Evolutionary conservation across 2,888 invertebrate genomes (phyloP), one percentile per base, ranked within the genome.

Genomic region (Phyto melanocephala): DNA sequence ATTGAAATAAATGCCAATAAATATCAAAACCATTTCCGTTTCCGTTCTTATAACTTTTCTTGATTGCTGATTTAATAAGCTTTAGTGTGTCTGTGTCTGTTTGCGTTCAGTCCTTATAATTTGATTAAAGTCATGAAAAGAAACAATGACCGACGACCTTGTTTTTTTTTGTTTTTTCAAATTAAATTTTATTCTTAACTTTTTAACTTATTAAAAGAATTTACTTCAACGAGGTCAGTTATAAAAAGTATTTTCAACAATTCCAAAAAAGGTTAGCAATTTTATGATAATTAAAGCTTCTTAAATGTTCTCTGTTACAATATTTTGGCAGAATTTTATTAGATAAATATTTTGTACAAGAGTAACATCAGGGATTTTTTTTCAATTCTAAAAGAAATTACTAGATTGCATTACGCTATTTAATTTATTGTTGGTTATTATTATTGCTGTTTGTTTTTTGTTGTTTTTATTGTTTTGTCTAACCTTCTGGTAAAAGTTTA

Each of bases 401-500:
- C n/a, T n/a, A n/a, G n/a, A n/a, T n/a, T n/a, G n/a, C n/a, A n/a
- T n/a, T n/a, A n/a, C n/a, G 3, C 6, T 28, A 28, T 28, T 28
- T 28, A 28, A 28, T 28, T 65, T 45, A 13, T 60, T 52, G n/a
- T 20, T 42, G 4, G 40, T 28, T 45, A n/a, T 22, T 28, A 13
- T 60, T 70, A 15, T 35, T 40, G 17, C 45, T 45, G 11, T 5
- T 65, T 45, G 11, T 5, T 65, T 22, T 50, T 20, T 20, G 11
- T 63, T 54, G 17, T 60, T 52, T 35, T 33, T 52, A 8, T 42
- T 17, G 13, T 60, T 15, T 45, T 42, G 52, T 28, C 52, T 72
- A 77, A 67, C 56, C 72, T 81, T 72, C 77, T 77, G 77, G 72
- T 75, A 80, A 71, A 79, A 58, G 56, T 70, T 56, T 67, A 47